phyloP scores from a whole-genome alignment of 2,888 invertebrate genomes.

The Andrena trimmerana region DNA sequence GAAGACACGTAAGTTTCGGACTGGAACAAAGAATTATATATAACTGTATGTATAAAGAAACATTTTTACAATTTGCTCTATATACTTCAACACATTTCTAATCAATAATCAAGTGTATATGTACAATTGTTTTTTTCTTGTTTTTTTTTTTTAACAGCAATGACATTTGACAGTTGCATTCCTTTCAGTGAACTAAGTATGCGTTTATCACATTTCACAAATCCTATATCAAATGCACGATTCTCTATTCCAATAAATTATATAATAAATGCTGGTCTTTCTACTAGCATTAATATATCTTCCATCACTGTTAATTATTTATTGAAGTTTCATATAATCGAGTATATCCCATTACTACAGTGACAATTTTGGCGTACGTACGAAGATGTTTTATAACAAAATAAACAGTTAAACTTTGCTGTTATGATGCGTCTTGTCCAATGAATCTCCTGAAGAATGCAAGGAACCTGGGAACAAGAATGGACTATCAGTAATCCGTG shows the following conservation, averaged over 20 bases:
- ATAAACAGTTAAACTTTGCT: conserved; percentile 80
- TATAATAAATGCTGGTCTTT: conserved; percentile 42
- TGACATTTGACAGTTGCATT: conserved; percentile 21
- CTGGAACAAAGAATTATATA: conserved; percentile 37
- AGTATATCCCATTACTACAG: conserved; percentile 44
- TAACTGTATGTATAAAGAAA: conserved; percentile 45
- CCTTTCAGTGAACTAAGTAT: conserved; percentile 15
- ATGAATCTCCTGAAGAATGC: conserved; percentile 83
- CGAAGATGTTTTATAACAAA: conserved; percentile 62
- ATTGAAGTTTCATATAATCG: conserved; percentile 49
- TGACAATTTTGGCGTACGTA: conserved; percentile 57
- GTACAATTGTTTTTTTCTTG: conserved; percentile 26
- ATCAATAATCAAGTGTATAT: conserved; percentile 50
- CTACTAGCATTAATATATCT: conserved; percentile 40
- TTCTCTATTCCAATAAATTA: conserved; percentile 8
- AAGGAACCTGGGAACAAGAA: conserved; percentile 80
- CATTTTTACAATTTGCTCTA: conserved; percentile 50
- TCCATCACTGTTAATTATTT: conserved; percentile 58
- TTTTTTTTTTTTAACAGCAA: conserved; percentile 38
- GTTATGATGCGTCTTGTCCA: conserved; percentile 82
- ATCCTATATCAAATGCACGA: conserved; percentile 46
- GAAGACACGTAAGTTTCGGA: conserved; percentile 32
- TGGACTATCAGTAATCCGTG: neutral
- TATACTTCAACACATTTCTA: conserved; percentile 17
- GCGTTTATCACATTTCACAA: conserved; percentile 44